Evolutionary conservation across 2,888 invertebrate genomes (phyloP).

Genomic region (Mellilla xanthometata): DNA sequence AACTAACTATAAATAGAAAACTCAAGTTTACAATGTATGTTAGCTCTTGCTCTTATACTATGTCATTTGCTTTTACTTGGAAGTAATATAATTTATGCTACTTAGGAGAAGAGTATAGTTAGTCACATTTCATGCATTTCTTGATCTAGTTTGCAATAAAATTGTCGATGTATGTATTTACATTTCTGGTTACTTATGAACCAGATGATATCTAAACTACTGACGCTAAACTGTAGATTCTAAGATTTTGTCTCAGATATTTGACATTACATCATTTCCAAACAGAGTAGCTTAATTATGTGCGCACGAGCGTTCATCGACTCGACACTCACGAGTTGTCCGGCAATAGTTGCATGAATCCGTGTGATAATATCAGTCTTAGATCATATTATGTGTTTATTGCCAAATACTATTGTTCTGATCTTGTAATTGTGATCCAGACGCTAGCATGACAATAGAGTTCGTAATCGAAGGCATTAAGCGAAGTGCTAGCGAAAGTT

Average conservation of each 20-base stretch:
- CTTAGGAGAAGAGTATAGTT: not conserved
- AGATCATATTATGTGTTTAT: slow-evolving; percentile 45
- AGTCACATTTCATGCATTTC: too few species aligned
- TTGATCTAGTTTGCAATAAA: not conserved
- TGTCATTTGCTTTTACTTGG: not conserved
- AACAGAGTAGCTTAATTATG: slow-evolving; percentile 52
- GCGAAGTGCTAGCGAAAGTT: slow-evolving; percentile 17
- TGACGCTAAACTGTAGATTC: not conserved
- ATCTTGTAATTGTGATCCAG: slow-evolving; percentile 40
- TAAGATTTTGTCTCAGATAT: slow-evolving; percentile 29
- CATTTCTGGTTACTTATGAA: slow-evolving; percentile 4
- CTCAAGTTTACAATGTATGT: not conserved
- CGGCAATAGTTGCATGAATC: slow-evolving; percentile 52
- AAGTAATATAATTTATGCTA: slow-evolving; percentile 2
- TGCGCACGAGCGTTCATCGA: slow-evolving; percentile 67
- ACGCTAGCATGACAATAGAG: too few species aligned
- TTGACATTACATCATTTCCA: slow-evolving; percentile 21
- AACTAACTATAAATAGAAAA: too few species aligned
- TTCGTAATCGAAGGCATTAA: too few species aligned
- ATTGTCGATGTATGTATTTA: too few species aligned
- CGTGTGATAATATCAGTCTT: slow-evolving; percentile 56
- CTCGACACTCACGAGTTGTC: slow-evolving; percentile 63
- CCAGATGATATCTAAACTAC: not conserved
- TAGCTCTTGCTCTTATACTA: not conserved
- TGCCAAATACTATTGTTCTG: slow-evolving; percentile 54